phyloP scores from a whole-genome alignment of 2,797 vertebrate genomes.

The Ceyx erithaca region DNA sequence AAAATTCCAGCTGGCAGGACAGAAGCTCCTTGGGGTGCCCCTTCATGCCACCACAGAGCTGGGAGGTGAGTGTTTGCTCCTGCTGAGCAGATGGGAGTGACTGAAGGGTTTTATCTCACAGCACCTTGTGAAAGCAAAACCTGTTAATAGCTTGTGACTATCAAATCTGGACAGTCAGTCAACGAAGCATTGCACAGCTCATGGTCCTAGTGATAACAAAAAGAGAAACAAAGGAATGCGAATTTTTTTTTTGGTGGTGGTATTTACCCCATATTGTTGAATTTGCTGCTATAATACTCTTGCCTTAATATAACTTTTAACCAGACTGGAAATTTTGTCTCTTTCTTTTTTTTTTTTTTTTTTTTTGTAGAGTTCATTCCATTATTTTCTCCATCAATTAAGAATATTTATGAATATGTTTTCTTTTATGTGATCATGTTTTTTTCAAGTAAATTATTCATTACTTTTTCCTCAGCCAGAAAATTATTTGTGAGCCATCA shows the following conservation, averaged over 20 bases:
- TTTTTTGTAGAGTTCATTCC: not conserved
- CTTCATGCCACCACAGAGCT: not conserved
- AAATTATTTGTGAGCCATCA: slow-evolving; percentile 45
- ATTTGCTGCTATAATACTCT: not conserved
- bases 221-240: not conserved
- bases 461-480: slow-evolving; percentile 11
- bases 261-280: not conserved
- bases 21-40: not conserved
- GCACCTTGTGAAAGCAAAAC: not conserved
- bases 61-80: not conserved
- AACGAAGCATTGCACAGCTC: not conserved
- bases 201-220: not conserved
- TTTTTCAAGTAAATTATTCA: slow-evolving; percentile 53
- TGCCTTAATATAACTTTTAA: not conserved
- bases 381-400: slow-evolving; percentile 48
- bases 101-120: not conserved
- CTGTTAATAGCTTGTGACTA: not conserved
- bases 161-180: not conserved
- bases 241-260: not conserved
- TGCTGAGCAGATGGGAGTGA: not conserved
- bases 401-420: slow-evolving; percentile 38
- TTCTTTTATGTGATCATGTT: not conserved
- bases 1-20: not conserved
- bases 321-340: not conserved
- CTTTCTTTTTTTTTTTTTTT: not conserved